A percentile compares a stretch with the other conserved stretches of the same genome.
Conservation (phyloP, 1,140 invertebrate genomes). For the Pseudomyrmex gracilis region DNA sequence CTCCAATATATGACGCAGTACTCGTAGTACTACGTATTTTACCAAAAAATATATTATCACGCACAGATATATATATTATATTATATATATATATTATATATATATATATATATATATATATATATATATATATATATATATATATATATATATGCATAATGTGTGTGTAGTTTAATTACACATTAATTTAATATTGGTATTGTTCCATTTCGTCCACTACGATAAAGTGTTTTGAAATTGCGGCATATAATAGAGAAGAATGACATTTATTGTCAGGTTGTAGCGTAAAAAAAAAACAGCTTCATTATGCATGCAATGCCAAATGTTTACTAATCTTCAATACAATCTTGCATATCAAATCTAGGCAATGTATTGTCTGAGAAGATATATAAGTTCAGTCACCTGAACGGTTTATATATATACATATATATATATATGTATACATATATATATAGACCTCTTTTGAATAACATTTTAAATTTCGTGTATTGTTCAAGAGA, state of each 20-base stretch:
- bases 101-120: conserved; percentile 16
- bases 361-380: not conserved
- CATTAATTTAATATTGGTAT: conserved; percentile 24
- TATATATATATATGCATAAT: conserved; percentile 16
- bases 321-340: conserved; percentile 3
- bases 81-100: conserved; percentile 6
- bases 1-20: not conserved
- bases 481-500: not conserved
- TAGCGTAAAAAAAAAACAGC: conserved; percentile 16
- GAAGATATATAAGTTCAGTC: not conserved
- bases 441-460: not conserved
- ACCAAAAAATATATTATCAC: conserved; percentile 21
- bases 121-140: conserved; percentile 10
- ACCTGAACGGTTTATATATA: not conserved
- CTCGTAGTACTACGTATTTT: conserved; percentile 38
- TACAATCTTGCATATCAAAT: conserved; percentile 2
- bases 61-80: conserved; percentile 14
- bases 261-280: conserved; percentile 57
- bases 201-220: conserved; percentile 10
- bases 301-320: conserved; percentile 18
- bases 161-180: not conserved
- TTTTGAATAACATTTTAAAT: not conserved
- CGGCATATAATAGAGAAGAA: not conserved
- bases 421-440: too few species aligned
- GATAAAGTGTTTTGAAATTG: conserved; percentile 24